Conservation (phyloP, 2,113 vertebrate species). For the Muntiacus reevesi region DNA sequence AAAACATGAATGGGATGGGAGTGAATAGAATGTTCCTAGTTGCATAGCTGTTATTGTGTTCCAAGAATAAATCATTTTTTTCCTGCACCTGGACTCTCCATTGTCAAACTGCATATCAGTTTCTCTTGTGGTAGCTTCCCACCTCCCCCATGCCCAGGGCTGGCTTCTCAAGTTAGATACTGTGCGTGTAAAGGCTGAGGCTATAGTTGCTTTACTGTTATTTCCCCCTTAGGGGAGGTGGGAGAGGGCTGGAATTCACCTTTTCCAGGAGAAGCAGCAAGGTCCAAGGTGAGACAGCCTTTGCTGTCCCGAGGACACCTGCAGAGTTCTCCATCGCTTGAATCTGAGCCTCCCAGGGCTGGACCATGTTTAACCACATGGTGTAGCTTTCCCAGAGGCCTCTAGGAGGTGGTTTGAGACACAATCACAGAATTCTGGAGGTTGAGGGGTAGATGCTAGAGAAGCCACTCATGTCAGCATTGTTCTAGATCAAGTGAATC, state of each 20-base stretch:
- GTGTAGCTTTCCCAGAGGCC: not conserved
- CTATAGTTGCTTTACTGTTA: not conserved
- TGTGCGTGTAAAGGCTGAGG: not conserved
- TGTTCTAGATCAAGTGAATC: not conserved
- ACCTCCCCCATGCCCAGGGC: not conserved
- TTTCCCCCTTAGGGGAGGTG: too few relatives aligned
- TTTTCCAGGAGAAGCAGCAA: not conserved
- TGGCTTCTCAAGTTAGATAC: not conserved
- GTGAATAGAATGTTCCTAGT: not conserved
- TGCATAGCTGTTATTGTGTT: not conserved
- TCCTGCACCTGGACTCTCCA: not conserved
- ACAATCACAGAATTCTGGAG: not conserved
- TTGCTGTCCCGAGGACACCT: not conserved
- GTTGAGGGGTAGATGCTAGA: not conserved
- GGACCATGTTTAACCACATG: accelerated
- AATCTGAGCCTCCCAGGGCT: not conserved
- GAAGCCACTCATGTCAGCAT: not conserved
- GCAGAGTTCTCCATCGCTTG: not conserved
- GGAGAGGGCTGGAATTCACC: not conserved
- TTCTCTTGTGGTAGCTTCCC: not conserved
- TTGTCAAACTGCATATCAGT: accelerated
- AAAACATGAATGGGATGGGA: not conserved
- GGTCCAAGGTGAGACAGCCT: not conserved
- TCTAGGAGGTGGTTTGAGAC: not conserved
- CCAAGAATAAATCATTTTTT: slow-evolving; percentile 11